Evolutionary conservation across 2,888 invertebrate species (phyloP), one percentile per base, ranked within the genome.

Genomic region (Aphodius granarius): DNA sequence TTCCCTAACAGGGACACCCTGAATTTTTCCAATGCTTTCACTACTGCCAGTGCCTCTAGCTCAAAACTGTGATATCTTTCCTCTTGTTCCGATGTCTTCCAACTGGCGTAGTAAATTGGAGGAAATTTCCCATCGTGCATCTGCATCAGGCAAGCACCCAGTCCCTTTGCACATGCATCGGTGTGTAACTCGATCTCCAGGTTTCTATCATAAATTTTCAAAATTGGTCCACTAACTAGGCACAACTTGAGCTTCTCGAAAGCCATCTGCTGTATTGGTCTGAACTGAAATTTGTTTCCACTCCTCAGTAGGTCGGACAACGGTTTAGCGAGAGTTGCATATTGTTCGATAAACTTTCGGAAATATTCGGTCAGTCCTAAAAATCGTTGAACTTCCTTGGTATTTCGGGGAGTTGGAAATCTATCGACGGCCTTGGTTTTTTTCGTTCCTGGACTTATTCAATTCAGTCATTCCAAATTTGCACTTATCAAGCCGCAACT

Each of bases 11-110:
- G 73, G 75, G 84, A 85, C 0, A 83, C 77, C n/a, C 83, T 65
- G 78, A 85, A 85, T 72, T 84, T 85, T 63, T 84, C 83, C 0
- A 85, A 68, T 0, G 84, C 81, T 78, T 82, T 75, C 6, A 85
- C 79, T 4, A 86, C 78, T 0, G 78, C 78, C 85, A n/a, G n/a
- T 82, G 9, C n/a, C n/a, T n/a, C n/a, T n/a, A n/a, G n/a, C n/a
- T n/a, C n/a, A n/a, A n/a, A n/a, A n/a, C n/a, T n/a, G n/a, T n/a
- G n/a, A n/a, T n/a, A n/a, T n/a, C n/a, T n/a, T n/a, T n/a, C n/a
- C n/a, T 85, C 82, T 6, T 83, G 80, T 3, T 77, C 76, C 0
- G 82, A 81, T 0, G 84, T 84, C 74, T 83, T 84, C n/a, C 78
- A 79, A 20, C 84, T 84, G 78, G 82, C 78, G 63, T 78, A 86